phyloP scores from a whole-genome alignment of 2,113 vertebrate species.

The Ptilorrhoa leucosticta region DNA sequence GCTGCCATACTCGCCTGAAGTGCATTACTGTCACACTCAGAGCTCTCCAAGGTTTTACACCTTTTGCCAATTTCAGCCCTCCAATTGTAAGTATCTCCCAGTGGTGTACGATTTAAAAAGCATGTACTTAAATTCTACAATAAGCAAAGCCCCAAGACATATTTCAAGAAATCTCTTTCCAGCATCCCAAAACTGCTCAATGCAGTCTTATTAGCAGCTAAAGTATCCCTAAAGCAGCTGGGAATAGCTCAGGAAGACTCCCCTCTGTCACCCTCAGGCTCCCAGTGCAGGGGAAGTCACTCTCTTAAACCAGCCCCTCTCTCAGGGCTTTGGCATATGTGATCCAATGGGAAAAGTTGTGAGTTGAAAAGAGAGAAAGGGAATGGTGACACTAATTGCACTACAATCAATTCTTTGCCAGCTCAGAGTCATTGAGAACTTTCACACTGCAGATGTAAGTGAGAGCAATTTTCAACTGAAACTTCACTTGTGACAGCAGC shows the following conservation, averaged over 20 bases:
- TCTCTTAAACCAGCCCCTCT: neutral
- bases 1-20: neutral
- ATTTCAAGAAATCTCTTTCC: neutral
- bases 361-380: neutral
- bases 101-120: neutral
- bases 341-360: neutral
- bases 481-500: neutral
- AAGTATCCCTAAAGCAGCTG: neutral
- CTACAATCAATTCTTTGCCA: neutral
- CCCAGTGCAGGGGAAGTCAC: neutral
- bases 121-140: neutral
- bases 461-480: fast-evolving
- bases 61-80: neutral
- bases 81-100: neutral
- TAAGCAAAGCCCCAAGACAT: neutral
- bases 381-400: neutral
- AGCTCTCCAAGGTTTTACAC: neutral
- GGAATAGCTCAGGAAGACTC: neutral
- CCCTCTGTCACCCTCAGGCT: neutral
- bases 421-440: neutral
- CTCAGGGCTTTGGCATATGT: neutral
- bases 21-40: neutral
- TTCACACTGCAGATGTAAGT: neutral
- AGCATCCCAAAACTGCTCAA: neutral
- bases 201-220: neutral